These are phyloP conservation scores for Huso huso DNA, from an alignment of 2,797 vertebrate species.

Conservation along the genomic window DNA sequence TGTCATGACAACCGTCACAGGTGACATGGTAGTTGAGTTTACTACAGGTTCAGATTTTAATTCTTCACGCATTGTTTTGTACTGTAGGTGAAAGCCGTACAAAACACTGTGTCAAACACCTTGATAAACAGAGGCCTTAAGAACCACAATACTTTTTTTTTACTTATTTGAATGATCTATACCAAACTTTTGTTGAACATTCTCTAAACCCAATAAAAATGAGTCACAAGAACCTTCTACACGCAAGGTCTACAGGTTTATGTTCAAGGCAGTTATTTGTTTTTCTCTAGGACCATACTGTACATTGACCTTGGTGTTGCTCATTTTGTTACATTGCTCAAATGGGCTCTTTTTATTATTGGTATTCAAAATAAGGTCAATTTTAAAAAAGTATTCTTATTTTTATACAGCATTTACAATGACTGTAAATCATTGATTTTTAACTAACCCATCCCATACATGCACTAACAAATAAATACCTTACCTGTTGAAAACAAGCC, in stretches of 20 bases:
- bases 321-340: no score
- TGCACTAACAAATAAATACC: neutral
- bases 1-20: slow-evolving; percentile 48
- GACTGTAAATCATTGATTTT: neutral
- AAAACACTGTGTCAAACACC: neutral
- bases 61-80: slow-evolving; percentile 86
- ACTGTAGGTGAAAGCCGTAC: slow-evolving; percentile 51
- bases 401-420: neutral
- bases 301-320: no score
- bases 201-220: no score
- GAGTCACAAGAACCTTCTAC: no score
- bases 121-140: no score
- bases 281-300: no score
- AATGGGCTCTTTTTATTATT: no score
- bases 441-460: neutral
- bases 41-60: slow-evolving; percentile 34
- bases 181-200: no score
- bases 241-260: no score
- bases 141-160: no score
- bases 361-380: neutral
- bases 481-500: slow-evolving; percentile 96
- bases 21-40: slow-evolving; percentile 42
- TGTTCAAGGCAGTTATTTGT: no score
- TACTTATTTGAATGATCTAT: no score
- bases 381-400: slow-evolving; percentile 11